Evolutionary conservation across 2,797 vertebrate species (phyloP).

Genomic region (Pseudomugil tenellus): DNA sequence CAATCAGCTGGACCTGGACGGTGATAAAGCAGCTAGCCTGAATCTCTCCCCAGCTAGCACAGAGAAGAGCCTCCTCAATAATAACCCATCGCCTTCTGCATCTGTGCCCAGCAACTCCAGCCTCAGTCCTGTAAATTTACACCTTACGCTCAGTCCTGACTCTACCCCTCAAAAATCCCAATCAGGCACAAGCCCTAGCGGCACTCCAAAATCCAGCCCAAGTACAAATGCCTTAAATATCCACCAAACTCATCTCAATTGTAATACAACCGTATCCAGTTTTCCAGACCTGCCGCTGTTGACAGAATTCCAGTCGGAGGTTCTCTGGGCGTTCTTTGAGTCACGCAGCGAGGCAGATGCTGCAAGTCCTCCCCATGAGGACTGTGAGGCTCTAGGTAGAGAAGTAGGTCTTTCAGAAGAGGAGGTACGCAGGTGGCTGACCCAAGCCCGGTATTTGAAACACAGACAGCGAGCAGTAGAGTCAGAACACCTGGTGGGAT

Average conservation of each 20-base stretch:
- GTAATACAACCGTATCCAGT: constrained; percentile 42
- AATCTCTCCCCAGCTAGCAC: constrained; percentile 64
- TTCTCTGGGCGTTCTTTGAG: constrained; percentile 85
- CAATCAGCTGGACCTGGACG: constrained; percentile 68
- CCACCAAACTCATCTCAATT: constrained; percentile 60
- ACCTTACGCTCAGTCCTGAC: constrained; percentile 77
- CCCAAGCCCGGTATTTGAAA: constrained; percentile 75
- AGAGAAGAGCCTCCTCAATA: constrained; percentile 70
- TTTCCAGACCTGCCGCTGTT: constrained; percentile 72
- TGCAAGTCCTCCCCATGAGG: constrained; percentile 81
- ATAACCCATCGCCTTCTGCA: constrained; percentile 72
- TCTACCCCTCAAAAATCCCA: constrained; percentile 78
- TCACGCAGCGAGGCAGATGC: constrained; percentile 83
- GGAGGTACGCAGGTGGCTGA: constrained; percentile 83
- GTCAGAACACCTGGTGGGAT: constrained; percentile 28
- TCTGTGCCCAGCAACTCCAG: constrained; percentile 76
- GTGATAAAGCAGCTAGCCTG: constrained; percentile 69
- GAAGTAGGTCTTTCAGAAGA: constrained; percentile 83
- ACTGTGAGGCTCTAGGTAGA: constrained; percentile 83
- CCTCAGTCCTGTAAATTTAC: constrained; percentile 75
- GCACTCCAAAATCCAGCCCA: constrained; percentile 71
- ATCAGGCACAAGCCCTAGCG: constrained; percentile 66
- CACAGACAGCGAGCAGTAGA: constrained; percentile 64
- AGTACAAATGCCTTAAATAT: constrained; percentile 75
- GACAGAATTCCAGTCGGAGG: constrained; percentile 85